These are phyloP conservation scores for Lochmaea crataegi DNA, from an alignment of 2,888 invertebrate species.

Conservation along the genomic window DNA sequence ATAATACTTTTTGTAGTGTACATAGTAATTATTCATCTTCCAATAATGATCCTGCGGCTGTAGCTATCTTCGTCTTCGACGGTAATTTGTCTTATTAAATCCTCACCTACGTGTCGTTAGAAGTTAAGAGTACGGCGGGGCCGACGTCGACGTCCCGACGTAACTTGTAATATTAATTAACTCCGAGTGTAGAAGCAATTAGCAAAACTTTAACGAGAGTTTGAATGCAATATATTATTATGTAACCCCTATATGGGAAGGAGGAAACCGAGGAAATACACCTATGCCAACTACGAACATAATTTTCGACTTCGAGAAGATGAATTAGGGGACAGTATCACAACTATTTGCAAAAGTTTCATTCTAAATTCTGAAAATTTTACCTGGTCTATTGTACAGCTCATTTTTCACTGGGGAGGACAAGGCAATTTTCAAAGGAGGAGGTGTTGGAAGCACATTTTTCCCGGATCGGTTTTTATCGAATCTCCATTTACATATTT, in stretches of 20 bases:
- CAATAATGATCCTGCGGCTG: constrained; percentile 7
- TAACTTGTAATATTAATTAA: constrained; percentile 40
- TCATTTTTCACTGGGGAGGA: too few relatives aligned
- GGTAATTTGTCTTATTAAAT: constrained; percentile 40
- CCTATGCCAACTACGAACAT: constrained; percentile 3
- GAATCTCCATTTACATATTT: too few relatives aligned
- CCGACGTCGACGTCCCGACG: constrained; percentile 17
- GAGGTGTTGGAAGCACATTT: too few relatives aligned
- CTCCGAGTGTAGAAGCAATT: constrained; percentile 37
- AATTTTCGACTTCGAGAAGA: neutral
- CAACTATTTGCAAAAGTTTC: too few relatives aligned
- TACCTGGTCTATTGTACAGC: too few relatives aligned
- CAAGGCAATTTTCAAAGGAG: too few relatives aligned
- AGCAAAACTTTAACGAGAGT: constrained; percentile 41
- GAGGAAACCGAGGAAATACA: constrained; percentile 21
- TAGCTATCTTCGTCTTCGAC: constrained; percentile 15
- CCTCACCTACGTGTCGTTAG: constrained; percentile 33
- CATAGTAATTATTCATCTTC: constrained; percentile 29
- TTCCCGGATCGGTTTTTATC: too few relatives aligned
- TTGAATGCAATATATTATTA: constrained; percentile 36
- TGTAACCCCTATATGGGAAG: constrained; percentile 11
- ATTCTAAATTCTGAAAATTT: too few relatives aligned
- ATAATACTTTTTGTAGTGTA: neutral
- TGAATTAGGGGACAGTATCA: neutral
- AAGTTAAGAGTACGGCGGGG: constrained; percentile 21